Conservation (phyloP, 2,113 vertebrate species). For the Pseudorectes ferrugineus region DNA sequence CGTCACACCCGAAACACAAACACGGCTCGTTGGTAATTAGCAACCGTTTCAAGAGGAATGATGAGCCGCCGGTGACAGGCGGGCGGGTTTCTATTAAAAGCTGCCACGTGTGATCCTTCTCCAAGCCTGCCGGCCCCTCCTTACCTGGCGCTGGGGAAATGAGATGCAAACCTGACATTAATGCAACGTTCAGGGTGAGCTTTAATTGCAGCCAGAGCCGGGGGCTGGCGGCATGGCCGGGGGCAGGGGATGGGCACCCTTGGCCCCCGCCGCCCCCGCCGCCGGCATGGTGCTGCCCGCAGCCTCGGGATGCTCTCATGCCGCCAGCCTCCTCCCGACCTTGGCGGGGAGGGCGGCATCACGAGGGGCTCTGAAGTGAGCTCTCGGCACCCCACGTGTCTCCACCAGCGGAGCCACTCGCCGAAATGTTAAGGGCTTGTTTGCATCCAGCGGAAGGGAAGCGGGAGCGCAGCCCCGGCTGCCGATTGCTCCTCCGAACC, state of each 20-base stretch:
- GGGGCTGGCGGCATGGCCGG: rapidly evolving
- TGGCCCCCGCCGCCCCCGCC: rapidly evolving
- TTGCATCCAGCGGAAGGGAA: slow-evolving; percentile 11
- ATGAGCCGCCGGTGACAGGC: slow-evolving; percentile 58
- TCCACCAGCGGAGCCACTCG: not conserved
- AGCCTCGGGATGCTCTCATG: not conserved
- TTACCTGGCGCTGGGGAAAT: slow-evolving; percentile 28
- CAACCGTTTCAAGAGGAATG: slow-evolving; percentile 39
- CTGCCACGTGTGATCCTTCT: slow-evolving; percentile 56
- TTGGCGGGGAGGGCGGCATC: not conserved
- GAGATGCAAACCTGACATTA: slow-evolving; percentile 44
- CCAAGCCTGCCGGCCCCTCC: slow-evolving; percentile 48
- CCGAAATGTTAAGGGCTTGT: slow-evolving; percentile 49
- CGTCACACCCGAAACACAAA: slow-evolving; percentile 12
- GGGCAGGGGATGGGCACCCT: not conserved
- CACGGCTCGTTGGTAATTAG: slow-evolving; percentile 52
- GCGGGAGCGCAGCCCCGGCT: not conserved
- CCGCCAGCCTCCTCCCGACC: not conserved
- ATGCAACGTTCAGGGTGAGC: not conserved
- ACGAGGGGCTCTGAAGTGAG: not conserved
- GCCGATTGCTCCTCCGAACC: not conserved
- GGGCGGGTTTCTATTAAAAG: slow-evolving; percentile 64
- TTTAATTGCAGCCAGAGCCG: not conserved
- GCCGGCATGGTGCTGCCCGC: rapidly evolving
- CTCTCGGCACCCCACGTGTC: not conserved